Evolutionary conservation across 2,888 invertebrate species (phyloP).

Genomic region (Lepidochitona cinerea): DNA sequence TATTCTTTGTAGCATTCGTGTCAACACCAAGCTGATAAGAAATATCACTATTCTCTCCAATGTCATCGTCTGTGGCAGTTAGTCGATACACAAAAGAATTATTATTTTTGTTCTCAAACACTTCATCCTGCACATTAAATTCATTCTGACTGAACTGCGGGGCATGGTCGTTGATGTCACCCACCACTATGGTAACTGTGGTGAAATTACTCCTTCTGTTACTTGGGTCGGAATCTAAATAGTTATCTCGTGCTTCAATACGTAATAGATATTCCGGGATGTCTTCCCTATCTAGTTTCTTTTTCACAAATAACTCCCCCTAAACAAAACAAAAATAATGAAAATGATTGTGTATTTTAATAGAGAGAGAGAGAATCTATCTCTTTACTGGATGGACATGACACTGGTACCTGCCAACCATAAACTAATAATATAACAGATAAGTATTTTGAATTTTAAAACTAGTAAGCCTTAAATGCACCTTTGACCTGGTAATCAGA

Average conservation of each 20-base stretch:
- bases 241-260: conserved; percentile 82
- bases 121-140: conserved; percentile 25
- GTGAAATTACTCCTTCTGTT: conserved; percentile 73
- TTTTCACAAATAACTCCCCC: conserved; percentile 66
- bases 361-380: no score
- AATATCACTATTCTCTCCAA: conserved; percentile 45
- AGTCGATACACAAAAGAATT: conserved; percentile 44
- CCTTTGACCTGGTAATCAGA: no score
- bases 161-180: conserved; percentile 93
- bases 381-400: no score
- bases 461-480: no score
- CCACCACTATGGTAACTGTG: conserved; percentile 76
- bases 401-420: no score
- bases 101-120: conserved; percentile 40
- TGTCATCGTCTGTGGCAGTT: conserved; percentile 50
- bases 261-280: conserved; percentile 80
- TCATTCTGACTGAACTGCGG: conserved; percentile 78
- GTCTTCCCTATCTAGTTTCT: conserved; percentile 81
- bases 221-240: conserved; percentile 74
- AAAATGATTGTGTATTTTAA: no score
- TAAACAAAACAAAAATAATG: conserved; percentile 20
- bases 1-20: neutral
- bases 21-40: conserved; percentile 39
- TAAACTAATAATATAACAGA: no score
- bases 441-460: neutral